Base-by-base conservation (phyloP, 2,888 invertebrate genomes). In the Mesorhabditis sp. region DNA sequence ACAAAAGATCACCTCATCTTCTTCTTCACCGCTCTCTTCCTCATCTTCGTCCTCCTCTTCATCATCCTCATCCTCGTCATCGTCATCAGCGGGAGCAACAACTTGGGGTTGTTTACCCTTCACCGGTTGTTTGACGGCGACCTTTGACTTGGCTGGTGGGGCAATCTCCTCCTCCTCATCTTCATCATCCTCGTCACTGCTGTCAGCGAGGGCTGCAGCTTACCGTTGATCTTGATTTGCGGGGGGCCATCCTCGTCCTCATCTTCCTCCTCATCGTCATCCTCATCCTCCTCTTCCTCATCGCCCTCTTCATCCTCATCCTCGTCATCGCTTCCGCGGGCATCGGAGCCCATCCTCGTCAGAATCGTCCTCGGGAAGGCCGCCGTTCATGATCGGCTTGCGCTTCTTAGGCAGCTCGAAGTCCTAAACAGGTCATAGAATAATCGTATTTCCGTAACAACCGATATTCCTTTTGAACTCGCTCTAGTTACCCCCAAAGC, bases 21-120 rank as follows among this genome's bases (percentile, higher is more conserved):
- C 28, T 28, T 28, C 28, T 28, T 28, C 28, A 28, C 28, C 28
- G 28, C 15, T 61, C n/a, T 65, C 65, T 15, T 66, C 70, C 41
- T 72, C 72, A 15, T 64, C 70, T 41, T 70, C 73, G 5, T 74
- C 74, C 45, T 74, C 76, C 28, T 72, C 74, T 28, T 73, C 74
- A 15, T 74, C 75, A 41, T 74, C 75, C 15, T 77, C 76, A 10
- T 75, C 75, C 13, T 75, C 74, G 42, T 72, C 72, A 7, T 77
- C 75, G 6, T 72, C 67, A 45, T 70, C 72, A n/a, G 67, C 69
- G 1, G 5, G 66, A 13, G 45, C 66, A 42, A 7, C 45, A 4
- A 45, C 45, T 45, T 44, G 45, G 44, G 28, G 41, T 43, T 28
- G 50, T 6, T 45, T 65, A 10, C 64, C 67, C 45, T 69, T 67